Evolutionary conservation across 2,113 vertebrate genomes (phyloP).

Genomic region (Rhinichthys klamathensis): DNA sequence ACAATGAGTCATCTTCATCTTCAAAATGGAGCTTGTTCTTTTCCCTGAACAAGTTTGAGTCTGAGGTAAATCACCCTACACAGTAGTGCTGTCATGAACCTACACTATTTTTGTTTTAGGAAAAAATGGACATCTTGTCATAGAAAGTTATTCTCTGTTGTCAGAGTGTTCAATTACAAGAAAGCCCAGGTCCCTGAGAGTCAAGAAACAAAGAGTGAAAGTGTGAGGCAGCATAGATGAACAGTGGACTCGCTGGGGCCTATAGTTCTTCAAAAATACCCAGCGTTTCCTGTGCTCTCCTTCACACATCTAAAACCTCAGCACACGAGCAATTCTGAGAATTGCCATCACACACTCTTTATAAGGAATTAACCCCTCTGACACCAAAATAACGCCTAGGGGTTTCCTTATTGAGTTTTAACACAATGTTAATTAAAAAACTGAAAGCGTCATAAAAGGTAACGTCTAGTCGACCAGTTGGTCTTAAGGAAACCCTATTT

Average conservation of each 20-base stretch:
- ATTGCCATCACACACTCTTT: neutral
- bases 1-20: neutral
- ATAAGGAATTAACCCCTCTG: slow-evolving; percentile 7
- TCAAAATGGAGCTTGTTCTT: neutral
- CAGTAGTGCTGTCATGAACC: neutral
- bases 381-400: neutral
- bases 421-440: neutral
- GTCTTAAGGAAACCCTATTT: neutral
- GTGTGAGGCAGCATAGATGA: neutral
- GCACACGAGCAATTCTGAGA: slow-evolving; percentile 20
- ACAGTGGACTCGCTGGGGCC: neutral
- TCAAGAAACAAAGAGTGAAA: neutral
- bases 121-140: neutral
- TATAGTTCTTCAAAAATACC: slow-evolving; percentile 20
- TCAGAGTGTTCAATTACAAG: slow-evolving; percentile 37
- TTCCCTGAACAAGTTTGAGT: neutral
- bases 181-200: slow-evolving; percentile 29
- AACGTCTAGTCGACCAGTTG: neutral
- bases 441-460: neutral
- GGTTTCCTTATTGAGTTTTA: neutral
- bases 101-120: neutral
- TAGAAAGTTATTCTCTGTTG: neutral
- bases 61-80: slow-evolving; percentile 14
- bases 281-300: slow-evolving; percentile 6
- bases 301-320: slow-evolving; percentile 29